Conservation (phyloP, 30 jellyfish, hydroid and myxozoan genomes). For the Calvadosia cruxmelitensis region DNA sequence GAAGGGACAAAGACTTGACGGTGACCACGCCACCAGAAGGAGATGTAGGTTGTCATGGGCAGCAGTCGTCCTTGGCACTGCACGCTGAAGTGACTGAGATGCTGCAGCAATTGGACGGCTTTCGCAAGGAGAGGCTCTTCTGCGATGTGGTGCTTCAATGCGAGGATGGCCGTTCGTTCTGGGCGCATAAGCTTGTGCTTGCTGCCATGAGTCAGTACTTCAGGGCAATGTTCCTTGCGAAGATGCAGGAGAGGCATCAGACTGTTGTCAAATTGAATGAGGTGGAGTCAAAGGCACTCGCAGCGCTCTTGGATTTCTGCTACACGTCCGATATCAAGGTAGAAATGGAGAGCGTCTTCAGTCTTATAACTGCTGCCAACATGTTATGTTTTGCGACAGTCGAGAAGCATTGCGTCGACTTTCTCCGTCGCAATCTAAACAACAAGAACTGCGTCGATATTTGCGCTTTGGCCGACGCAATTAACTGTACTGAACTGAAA, state of each 20-base stretch:
- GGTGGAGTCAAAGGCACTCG: slow-evolving; percentile 40
- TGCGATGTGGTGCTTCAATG: slow-evolving; percentile 56
- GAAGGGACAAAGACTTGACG: too few species aligned
- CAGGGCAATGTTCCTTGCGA: slow-evolving; percentile 60
- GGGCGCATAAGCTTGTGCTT: slow-evolving; percentile 52
- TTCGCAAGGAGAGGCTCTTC: slow-evolving; percentile 26
- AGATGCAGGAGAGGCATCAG: slow-evolving; percentile 53
- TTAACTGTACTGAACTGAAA: slow-evolving; percentile 40
- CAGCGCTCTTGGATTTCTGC: slow-evolving; percentile 24
- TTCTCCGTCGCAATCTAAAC: slow-evolving; percentile 27
- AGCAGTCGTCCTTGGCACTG: too few species aligned
- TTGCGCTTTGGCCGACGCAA: slow-evolving; percentile 46
- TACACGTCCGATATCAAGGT: slow-evolving; percentile 24
- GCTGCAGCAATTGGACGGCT: slow-evolving; percentile 19
- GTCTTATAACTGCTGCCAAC: slow-evolving; percentile 45
- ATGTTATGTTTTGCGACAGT: slow-evolving; percentile 64
- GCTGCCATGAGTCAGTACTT: slow-evolving; percentile 73
- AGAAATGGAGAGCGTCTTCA: slow-evolving; percentile 16
- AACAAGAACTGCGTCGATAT: slow-evolving; percentile 54
- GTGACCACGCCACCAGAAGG: too few species aligned
- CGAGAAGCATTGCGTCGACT: slow-evolving; percentile 48
- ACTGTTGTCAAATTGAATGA: slow-evolving; percentile 11
- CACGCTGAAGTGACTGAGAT: background rate
- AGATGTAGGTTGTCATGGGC: too few species aligned
- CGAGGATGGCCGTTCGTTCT: slow-evolving; percentile 41